Evolutionary conservation across 2,888 invertebrate genomes (phyloP).

Genomic region (Rhagonycha lutea): DNA sequence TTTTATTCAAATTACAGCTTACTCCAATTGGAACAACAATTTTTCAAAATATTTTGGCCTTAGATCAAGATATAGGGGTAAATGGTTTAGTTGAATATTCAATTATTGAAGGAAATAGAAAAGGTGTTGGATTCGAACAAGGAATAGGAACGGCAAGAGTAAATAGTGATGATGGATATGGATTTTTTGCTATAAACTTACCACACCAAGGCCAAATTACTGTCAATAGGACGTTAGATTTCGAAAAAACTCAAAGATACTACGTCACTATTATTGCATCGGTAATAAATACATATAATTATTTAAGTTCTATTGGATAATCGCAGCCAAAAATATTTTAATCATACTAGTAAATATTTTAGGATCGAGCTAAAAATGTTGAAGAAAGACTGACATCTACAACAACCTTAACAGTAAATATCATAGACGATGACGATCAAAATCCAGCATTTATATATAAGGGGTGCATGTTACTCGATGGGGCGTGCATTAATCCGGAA

Average conservation of each 20-base stretch:
- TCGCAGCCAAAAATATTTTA: background rate
- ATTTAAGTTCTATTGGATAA: background rate
- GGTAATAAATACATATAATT: constrained; percentile 60
- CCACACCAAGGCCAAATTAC: constrained; percentile 90
- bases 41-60: constrained; percentile 78
- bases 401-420: constrained; percentile 81
- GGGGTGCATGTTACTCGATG: constrained; percentile 80
- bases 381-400: constrained; percentile 80
- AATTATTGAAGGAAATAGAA: constrained; percentile 70
- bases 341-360: constrained; percentile 31
- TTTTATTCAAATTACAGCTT: constrained; percentile 63
- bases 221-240: constrained; percentile 83
- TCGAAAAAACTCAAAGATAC: constrained; percentile 84
- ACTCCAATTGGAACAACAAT: constrained; percentile 85
- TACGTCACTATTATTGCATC: constrained; percentile 86
- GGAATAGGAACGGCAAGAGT: constrained; percentile 62
- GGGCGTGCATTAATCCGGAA: constrained; percentile 86
- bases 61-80: constrained; percentile 84
- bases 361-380: constrained; percentile 85
- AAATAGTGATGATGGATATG: constrained; percentile 77
- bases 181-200: constrained; percentile 81
- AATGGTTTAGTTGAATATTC: constrained; percentile 88
- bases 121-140: constrained; percentile 61
- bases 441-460: constrained; percentile 90
- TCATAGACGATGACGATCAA: constrained; percentile 88